Base-by-base conservation (phyloP, 2,797 vertebrate species). In the Platyrinchus mystaceus region DNA sequence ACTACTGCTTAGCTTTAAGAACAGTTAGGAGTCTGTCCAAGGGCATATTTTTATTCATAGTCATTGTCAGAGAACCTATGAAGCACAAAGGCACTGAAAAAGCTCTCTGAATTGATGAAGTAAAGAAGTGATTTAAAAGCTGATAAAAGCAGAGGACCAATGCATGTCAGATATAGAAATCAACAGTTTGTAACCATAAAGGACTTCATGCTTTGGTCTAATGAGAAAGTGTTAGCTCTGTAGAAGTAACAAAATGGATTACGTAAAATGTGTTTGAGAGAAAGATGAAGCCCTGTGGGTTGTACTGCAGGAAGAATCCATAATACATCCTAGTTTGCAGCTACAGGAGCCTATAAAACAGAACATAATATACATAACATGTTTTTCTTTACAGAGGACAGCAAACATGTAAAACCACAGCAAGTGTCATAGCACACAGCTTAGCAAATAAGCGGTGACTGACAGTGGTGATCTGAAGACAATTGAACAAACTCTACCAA, bases 1-100 rank as follows among this genome's bases (percentile, higher is more conserved):
- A 60, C 69, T 92, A 52, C 76, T 92, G 23, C 43, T 92, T 84
- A 89, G 62, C 43, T 92, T 94, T 91, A 91, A 94, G 80, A 90
- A 78, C 56, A 47, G 23, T 58, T 91, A 88, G 39, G 34, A 74
- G 14, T 46, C 75, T 81, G 36, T 94, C 82, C 94, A 97, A 95
- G 92, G 95, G 44, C 92, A 67, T 93, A 87, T 94, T 88, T 89
- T 91, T 92, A 91, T 97, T 94, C 86, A 80, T 28, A 47, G 77
- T 36, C 67, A 37, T 89, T 95, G 90, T 89, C 71, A 94, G 79
- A 87, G 78, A 68, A 67, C 30, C 64, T 28, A 1, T 2, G 10
- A 94, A 84, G 26, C 49, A 87, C 78, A 94, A 87, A 77, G n/a
- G 3, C 43, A 22, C 28, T 41, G 47, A 53, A 85, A 77, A 90